Base-by-base conservation (phyloP, 2,113 vertebrate species). In the Actenoides lindsayi region DNA sequence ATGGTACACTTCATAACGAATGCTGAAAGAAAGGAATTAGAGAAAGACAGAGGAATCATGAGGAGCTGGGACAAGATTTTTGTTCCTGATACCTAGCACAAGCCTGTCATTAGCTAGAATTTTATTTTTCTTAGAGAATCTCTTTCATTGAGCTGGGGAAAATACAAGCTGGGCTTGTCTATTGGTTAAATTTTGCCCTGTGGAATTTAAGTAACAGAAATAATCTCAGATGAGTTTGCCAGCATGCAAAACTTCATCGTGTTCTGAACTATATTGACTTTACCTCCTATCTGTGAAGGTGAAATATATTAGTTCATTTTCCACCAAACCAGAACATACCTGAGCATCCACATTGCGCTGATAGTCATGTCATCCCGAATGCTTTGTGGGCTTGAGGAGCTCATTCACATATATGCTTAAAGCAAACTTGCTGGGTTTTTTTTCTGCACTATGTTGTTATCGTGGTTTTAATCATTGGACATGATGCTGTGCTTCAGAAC, bases 341-440 rank as follows among this genome's bases (percentile, higher is more conserved):
- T 50, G 37, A 90, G 41, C 62, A 73, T 21, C 44, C 42, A 23
- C 0, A 0, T 27, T 10, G 11, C 9, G 33, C 46, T 31, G 37
- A 31, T 10, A 57, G 24, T 13, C 5, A 0, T 8, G 23, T 30
- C 2, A 2, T 24, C 5, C 60, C 25, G 62, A 64, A 25, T 16
- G 3, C 37, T 69, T 33, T 48, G 35, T 50, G 75, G 14, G 9
- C 94, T 54, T 63, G 76, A 88, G 64, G 35, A 74, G 2, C 27
- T 70, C 4, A 9, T 54, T n/a, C 41, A 19, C 16, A 27, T 19
- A 35, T 10, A 15, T 1, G 10, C 33, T 35, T 75, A 81, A 41
- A 83, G 16, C 16, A 65, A 46, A 75, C 28, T 3, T 24, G 50
- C 2, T 27, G 50, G 21, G 48, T 23, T 50, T 77, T 31, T 54